A percentile compares a stretch with the other conserved stretches of the same genome.
Conservation (phyloP, 2,113 vertebrate species). For the Oenanthe melanoleuca region DNA sequence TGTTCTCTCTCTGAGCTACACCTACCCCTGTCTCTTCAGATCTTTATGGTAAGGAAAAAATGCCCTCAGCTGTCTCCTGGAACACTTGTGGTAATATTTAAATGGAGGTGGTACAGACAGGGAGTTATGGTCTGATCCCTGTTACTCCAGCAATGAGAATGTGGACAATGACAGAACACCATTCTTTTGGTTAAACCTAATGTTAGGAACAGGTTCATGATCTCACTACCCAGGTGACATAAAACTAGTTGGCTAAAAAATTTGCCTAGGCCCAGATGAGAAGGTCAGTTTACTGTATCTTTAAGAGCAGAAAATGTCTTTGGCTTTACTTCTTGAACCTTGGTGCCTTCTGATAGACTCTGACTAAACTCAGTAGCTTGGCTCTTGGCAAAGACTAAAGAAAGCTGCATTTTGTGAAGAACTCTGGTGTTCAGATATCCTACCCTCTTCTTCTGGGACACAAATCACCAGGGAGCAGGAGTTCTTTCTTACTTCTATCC, state of each 20-base stretch:
- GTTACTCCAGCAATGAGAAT: neutral
- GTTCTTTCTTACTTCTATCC: neutral
- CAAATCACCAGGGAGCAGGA: neutral
- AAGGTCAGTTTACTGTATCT: neutral
- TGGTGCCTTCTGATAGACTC: neutral
- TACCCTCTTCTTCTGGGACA: neutral
- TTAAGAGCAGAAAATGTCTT: neutral
- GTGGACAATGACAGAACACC: neutral
- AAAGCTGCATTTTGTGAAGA: neutral
- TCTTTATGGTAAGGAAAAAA: neutral
- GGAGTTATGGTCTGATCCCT: rapidly evolving
- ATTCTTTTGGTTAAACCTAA: neutral
- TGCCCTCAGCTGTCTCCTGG: neutral
- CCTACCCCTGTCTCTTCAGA: neutral
- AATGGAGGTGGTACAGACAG: rapidly evolving
- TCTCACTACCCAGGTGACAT: neutral
- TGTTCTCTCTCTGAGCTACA: neutral
- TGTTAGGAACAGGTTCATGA: neutral
- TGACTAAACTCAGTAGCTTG: neutral
- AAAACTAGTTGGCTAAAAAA: neutral
- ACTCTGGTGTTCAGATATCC: neutral
- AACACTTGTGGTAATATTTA: rapidly evolving
- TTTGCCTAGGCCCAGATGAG: no score
- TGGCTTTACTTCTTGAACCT: neutral
- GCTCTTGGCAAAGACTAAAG: neutral